Conservation (phyloP, 2,888 invertebrate species). For the Tridacna gigas region DNA sequence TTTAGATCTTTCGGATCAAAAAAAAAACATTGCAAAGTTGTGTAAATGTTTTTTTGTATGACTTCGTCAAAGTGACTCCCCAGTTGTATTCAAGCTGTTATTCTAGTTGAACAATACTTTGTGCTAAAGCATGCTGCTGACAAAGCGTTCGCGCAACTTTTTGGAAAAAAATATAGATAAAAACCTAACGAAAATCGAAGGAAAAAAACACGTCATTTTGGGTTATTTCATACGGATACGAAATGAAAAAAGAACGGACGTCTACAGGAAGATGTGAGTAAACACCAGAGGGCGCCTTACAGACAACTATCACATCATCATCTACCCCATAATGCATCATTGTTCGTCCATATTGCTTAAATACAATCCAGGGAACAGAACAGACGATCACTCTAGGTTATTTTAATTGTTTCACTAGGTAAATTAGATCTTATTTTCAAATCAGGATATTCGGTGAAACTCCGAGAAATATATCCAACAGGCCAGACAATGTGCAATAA, state of each 20-base stretch:
- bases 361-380: conserved; percentile 34
- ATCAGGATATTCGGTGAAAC: conserved; percentile 30
- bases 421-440: conserved; percentile 25
- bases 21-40: conserved; percentile 61
- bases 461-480: conserved; percentile 29
- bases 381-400: conserved; percentile 20
- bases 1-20: conserved; percentile 68
- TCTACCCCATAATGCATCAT: conserved; percentile 53
- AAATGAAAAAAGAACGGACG: neutral
- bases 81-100: conserved; percentile 43
- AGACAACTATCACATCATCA: conserved; percentile 47
- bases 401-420: conserved; percentile 20
- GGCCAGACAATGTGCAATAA: conserved; percentile 60
- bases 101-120: conserved; percentile 38
- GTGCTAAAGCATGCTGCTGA: conserved; percentile 28
- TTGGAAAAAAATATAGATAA: neutral
- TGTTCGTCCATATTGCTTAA: conserved; percentile 42
- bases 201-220: neutral
- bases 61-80: conserved; percentile 48
- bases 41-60: conserved; percentile 65
- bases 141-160: conserved; percentile 35
- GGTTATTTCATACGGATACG: conserved; percentile 9
- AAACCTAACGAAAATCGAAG: neutral
- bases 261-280: neutral
- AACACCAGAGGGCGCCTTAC: conserved; percentile 20